Evolutionary conservation across 2,113 vertebrate species (phyloP), one percentile per base, ranked within the genome.

Genomic region (Gambusia holbrooki): DNA sequence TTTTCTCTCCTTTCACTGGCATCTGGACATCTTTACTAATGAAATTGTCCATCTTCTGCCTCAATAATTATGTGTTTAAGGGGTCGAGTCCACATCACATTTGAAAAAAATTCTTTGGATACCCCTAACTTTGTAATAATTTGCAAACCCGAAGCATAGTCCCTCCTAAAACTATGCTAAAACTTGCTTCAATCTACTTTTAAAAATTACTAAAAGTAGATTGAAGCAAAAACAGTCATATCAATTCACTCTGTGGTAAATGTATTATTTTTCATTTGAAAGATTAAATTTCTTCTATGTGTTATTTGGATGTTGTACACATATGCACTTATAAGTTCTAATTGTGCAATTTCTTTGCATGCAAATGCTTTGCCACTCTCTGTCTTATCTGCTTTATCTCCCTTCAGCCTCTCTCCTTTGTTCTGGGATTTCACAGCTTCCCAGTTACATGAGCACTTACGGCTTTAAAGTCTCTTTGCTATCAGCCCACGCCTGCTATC

Each of bases 321-420:
- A 71, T 12, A 72, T 54, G 71, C 35, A 37, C 35, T 11, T 37
- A 11, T 17, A 71, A 73, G 48, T 67, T 68, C 2, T 66, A 76
- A 82, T 82, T 87, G 84, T 79, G 80, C 73, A 76, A 13, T 68
- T 63, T 19, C 73, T 76, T 67, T 83, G 66, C 74, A 70, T 76
- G 35, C 32, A 74, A 74, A 73, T 58, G 15, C 27, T 15, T 35
- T 25, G 65, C 62, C 72, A 64, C 81, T 25, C 19, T 42, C 60
- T 66, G 25, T 22, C 35, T n/a, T 69, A 82, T 48, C 63, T 22
- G 27, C 69, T 65, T 71, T 85, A 86, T 90, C 86, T 79, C 37
- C 42, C 67, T 60, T 35, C 54, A 13, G 68, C 66, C 66, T 76
- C 15, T 3, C 67, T 81, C 73, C 69, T 80, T 89, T 87, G 83